These are phyloP conservation scores for Donacobius atricapilla DNA, from an alignment of 2,113 vertebrate species.

Conservation along the genomic window DNA sequence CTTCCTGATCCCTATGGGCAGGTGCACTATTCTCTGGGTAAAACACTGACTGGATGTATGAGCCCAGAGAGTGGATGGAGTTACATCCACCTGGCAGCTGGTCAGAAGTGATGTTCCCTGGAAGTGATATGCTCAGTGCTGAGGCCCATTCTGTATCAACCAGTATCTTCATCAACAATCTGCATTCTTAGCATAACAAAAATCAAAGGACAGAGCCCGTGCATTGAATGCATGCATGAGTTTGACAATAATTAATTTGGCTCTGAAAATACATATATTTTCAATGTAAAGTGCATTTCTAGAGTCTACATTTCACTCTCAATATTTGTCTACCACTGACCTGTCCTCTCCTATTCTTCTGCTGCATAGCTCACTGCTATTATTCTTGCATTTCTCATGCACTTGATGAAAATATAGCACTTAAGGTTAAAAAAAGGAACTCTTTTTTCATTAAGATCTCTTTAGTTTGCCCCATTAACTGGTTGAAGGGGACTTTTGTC, in stretches of 20 bases:
- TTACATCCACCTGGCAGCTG: neutral
- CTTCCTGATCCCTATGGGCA: neutral
- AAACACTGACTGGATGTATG: neutral
- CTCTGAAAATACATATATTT: neutral
- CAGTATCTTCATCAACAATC: neutral
- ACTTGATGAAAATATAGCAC: neutral
- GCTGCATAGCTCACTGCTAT: neutral
- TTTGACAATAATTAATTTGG: neutral
- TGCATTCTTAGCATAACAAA: neutral
- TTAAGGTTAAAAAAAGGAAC: neutral
- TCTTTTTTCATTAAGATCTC: neutral
- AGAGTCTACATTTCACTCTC: neutral
- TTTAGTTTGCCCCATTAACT: neutral
- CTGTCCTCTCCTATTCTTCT: neutral
- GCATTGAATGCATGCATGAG: neutral
- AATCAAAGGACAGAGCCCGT: neutral
- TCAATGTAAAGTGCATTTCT: neutral
- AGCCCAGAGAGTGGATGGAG: neutral
- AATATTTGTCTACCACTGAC: neutral
- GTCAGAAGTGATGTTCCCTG: neutral
- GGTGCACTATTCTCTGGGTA: too few relatives aligned
- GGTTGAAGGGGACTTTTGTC: neutral
- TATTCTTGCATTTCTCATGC: neutral
- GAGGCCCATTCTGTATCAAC: neutral
- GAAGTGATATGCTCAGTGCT: neutral